A percentile compares a stretch with the other conserved stretches of the same genome.
Evolutionary conservation across 2,797 vertebrate species (phyloP).

Genomic region (Etheostoma nigrum): DNA sequence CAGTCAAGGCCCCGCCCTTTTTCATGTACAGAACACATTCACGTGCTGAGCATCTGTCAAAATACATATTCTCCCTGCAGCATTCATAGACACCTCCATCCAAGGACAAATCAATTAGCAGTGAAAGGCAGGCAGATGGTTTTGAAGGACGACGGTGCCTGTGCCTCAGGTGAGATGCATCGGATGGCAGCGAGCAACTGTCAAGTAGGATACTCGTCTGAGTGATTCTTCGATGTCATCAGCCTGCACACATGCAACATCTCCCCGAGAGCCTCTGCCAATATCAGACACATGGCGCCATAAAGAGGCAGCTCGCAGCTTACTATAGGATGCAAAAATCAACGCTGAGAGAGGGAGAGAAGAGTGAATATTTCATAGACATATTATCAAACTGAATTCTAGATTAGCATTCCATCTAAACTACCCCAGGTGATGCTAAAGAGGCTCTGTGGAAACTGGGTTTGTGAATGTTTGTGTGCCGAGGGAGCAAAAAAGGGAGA

Average conservation of each 20-base stretch:
- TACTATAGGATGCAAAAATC: slow-evolving; percentile 48
- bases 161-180: slow-evolving; percentile 82
- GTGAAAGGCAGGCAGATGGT: slow-evolving; percentile 80
- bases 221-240: slow-evolving; percentile 57
- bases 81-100: slow-evolving; percentile 63
- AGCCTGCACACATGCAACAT: slow-evolving; percentile 8
- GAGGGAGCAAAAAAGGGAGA: slow-evolving; percentile 29
- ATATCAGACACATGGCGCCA: slow-evolving; percentile 60
- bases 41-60: slow-evolving; percentile 65
- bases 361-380: slow-evolving; percentile 79
- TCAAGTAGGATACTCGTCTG: slow-evolving; percentile 77
- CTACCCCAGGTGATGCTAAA: slow-evolving; percentile 74
- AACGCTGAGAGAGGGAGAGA: slow-evolving; percentile 23
- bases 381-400: slow-evolving; percentile 80
- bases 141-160: slow-evolving; percentile 79
- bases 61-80: slow-evolving; percentile 67
- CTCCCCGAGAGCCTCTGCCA: slow-evolving; percentile 57
- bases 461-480: slow-evolving; percentile 11
- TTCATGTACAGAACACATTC: slow-evolving; percentile 38
- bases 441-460: slow-evolving; percentile 33
- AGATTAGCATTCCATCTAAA: slow-evolving; percentile 72
- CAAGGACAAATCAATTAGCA: slow-evolving; percentile 87
- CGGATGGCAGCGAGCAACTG: slow-evolving; percentile 73
- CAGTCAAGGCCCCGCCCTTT: slow-evolving; percentile 45
- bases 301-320: slow-evolving; percentile 58